Evolutionary conservation across 2,113 vertebrate species (phyloP).

Genomic region (Antigone vipio): DNA sequence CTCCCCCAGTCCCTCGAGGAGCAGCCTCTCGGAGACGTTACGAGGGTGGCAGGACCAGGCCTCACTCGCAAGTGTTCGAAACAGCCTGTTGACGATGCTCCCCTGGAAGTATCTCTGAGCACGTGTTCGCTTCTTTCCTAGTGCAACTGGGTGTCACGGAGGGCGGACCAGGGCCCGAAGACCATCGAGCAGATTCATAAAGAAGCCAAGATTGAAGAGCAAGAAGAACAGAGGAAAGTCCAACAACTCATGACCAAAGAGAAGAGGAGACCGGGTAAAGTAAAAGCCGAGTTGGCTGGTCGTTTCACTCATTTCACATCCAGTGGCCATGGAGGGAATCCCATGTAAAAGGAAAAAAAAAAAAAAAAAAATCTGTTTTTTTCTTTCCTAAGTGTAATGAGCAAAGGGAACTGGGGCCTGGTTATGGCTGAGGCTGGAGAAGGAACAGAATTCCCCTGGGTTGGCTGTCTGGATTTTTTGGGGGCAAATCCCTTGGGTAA

Average conservation of each 20-base stretch:
- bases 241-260: constrained; percentile 97
- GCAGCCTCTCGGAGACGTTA: not conserved
- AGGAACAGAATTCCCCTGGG: not conserved
- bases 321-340: not conserved
- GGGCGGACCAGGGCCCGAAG: constrained; percentile 95
- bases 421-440: not conserved
- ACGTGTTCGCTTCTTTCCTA: not conserved
- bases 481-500: not conserved
- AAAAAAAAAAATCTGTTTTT: fast-evolving
- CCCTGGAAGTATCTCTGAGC: not conserved
- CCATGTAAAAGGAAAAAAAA: not conserved
- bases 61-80: fast-evolving
- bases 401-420: not conserved
- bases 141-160: constrained; percentile 96
- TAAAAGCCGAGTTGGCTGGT: not conserved
- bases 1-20: not conserved
- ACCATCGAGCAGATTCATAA: constrained; percentile 99
- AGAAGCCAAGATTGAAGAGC: constrained; percentile 97
- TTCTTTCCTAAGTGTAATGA: not conserved
- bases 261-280: constrained; percentile 88
- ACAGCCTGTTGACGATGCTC: fast-evolving
- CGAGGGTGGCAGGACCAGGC: not conserved
- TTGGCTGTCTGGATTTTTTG: not conserved
- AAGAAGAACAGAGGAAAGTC: constrained; percentile 96
- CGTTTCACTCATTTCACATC: not conserved